Evolutionary conservation across 2,797 vertebrate genomes (phyloP), one percentile per base, ranked within the genome.

Genomic region (Myripristis jacobus): DNA sequence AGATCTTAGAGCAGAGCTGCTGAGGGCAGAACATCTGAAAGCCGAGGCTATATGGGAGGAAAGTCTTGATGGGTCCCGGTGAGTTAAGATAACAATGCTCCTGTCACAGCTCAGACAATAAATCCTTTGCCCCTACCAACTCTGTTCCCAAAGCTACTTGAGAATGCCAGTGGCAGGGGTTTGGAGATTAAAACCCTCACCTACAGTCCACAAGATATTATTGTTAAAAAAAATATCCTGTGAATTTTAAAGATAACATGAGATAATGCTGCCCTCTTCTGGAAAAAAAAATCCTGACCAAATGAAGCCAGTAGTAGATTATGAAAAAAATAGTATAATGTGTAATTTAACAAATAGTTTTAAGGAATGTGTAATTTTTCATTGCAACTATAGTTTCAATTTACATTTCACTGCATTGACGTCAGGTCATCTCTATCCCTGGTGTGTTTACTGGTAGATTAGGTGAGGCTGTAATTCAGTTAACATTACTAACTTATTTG

Each of bases 1-100:
- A 38, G 93, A 94, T 75, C 86, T 95, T 47, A 90, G 94, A 84
- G 91, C 91, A 4, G 93, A 94, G 72, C 91, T 94, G 53, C 58
- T 94, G 68, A 88, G 93, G 83, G 88, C 93, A 21, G 94, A 94
- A 65, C 92, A 95, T 75, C 79, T 93, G 60, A 95, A 93, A 85
- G 91, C 93, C 15, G 94, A 94, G 77, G 87, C 91, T 51, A 59
- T 84, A 27, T 95, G 93, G 92, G 94, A 94, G 62, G 93, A 92
- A 54, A 88, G 74, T 81, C 75, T 81, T 25, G 89, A 88, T 2
- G 83, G 86, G 43, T 88, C 90, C 63, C 89, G 92, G 93, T 94
- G 82, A 87, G 70, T 62, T 69, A 77, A 76, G 52, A 75, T 66
- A 76, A 80, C 53, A 59, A n/a, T 27, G 36, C 47, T 60, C 44